Conservation (phyloP, 2,888 invertebrate species). For the Sthenelais limicola region DNA sequence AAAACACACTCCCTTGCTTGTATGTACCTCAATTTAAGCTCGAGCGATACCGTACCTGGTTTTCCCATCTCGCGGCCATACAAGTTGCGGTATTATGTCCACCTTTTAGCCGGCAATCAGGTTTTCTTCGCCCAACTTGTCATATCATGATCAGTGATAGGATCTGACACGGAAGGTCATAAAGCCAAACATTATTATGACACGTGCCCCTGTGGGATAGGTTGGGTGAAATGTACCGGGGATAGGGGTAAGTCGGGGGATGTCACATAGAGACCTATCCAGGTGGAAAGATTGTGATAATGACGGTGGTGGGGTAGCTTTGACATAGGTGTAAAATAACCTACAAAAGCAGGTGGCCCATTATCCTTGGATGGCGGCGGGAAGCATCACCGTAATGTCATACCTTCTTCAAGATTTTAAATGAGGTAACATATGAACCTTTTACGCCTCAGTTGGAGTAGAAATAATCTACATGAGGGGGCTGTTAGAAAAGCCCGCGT, state of each 20-base stretch:
- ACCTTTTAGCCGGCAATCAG: neutral
- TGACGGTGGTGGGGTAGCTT: neutral
- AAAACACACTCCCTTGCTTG: too few species aligned
- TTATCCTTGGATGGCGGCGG: too few species aligned
- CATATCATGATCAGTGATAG: slow-evolving; percentile 2
- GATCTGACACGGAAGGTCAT: slow-evolving; percentile 11
- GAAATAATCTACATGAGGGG: too few species aligned
- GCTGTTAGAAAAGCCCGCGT: too few species aligned
- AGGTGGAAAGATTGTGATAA: slow-evolving; percentile 19
- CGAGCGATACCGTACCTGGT: neutral
- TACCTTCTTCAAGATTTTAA: too few species aligned
- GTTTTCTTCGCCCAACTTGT: neutral
- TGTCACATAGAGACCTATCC: neutral
- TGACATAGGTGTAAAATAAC: neutral
- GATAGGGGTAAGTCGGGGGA: neutral
- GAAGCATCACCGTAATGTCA: too few species aligned
- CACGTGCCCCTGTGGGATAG: slow-evolving; percentile 18
- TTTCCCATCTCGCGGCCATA: neutral
- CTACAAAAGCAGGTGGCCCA: neutral
- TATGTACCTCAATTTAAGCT: neutral
- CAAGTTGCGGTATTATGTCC: neutral
- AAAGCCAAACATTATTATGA: slow-evolving; percentile 27
- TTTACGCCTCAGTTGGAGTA: too few species aligned
- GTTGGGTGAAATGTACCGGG: neutral
- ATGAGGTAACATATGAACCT: too few species aligned